Evolutionary conservation across 2,888 invertebrate species (phyloP).

Genomic region (Xestia xanthographa): DNA sequence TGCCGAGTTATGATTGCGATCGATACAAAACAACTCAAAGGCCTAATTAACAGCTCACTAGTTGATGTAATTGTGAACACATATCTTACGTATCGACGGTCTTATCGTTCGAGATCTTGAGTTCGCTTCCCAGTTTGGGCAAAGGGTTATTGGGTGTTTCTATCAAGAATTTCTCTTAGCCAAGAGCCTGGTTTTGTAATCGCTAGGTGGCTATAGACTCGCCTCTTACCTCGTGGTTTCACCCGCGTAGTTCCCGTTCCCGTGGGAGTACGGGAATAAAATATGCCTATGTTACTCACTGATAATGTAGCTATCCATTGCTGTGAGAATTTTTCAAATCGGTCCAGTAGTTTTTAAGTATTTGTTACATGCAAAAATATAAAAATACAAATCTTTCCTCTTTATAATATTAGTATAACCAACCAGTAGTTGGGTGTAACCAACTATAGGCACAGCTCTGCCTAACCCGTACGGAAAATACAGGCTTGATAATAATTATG

Average conservation of each 20-base stretch:
- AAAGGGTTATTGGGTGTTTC: background rate
- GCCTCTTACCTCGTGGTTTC: too few species aligned
- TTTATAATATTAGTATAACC: too few species aligned
- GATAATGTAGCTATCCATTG: too few species aligned
- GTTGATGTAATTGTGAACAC: constrained; percentile 34
- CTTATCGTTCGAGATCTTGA: background rate
- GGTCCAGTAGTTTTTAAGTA: too few species aligned
- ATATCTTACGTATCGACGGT: background rate
- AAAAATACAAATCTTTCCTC: too few species aligned
- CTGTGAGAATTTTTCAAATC: too few species aligned
- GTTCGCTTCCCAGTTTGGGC: background rate
- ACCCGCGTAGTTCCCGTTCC: too few species aligned
- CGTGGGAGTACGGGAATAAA: too few species aligned
- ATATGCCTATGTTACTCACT: too few species aligned
- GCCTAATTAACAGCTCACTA: constrained; percentile 37
- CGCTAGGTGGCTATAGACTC: background rate
- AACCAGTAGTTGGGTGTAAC: too few species aligned
- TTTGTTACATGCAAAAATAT: too few species aligned
- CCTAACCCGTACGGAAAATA: background rate
- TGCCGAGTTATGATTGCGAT: constrained; percentile 23
- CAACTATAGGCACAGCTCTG: background rate
- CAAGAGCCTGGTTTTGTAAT: background rate
- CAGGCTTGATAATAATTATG: background rate
- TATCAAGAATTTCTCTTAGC: too few species aligned
- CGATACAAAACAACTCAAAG: constrained; percentile 16